Conservation (phyloP, 2,888 invertebrate genomes). For the Myopa tessellatipennis region DNA sequence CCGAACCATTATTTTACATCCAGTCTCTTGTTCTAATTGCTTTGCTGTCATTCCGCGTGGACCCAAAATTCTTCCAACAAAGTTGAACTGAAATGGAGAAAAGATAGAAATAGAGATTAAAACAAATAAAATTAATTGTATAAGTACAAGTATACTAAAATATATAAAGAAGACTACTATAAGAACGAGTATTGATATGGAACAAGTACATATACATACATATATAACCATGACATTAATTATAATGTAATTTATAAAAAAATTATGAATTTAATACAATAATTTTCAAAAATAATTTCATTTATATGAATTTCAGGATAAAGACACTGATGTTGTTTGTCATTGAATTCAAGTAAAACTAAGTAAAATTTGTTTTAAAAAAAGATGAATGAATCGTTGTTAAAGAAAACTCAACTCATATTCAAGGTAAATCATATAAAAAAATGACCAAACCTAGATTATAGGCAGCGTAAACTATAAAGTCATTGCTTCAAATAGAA, state of each 20-base stretch:
- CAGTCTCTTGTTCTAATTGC: conserved; percentile 99
- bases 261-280: conserved; percentile 55
- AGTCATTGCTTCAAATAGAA: too few species aligned
- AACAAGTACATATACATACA: conserved; percentile 18
- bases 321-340: too few species aligned
- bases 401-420: neutral
- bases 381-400: neutral
- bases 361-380: neutral
- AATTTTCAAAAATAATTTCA: conserved; percentile 48
- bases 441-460: conserved; percentile 2
- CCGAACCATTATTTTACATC: conserved; percentile 99
- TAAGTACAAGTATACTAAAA: neutral
- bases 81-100: conserved; percentile 92
- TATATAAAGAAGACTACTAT: neutral
- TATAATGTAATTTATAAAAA: neutral
- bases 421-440: neutral
- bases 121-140: neutral
- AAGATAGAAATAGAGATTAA: conserved; percentile 46
- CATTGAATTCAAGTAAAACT: neutral
- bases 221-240: too few species aligned
- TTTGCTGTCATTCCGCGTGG: conserved; percentile 99
- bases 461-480: neutral
- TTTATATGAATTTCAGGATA: conserved; percentile 27
- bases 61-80: conserved; percentile 99
- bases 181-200: conserved; percentile 25